Conservation (phyloP, 2,888 invertebrate species). For the Andrena praecox region DNA sequence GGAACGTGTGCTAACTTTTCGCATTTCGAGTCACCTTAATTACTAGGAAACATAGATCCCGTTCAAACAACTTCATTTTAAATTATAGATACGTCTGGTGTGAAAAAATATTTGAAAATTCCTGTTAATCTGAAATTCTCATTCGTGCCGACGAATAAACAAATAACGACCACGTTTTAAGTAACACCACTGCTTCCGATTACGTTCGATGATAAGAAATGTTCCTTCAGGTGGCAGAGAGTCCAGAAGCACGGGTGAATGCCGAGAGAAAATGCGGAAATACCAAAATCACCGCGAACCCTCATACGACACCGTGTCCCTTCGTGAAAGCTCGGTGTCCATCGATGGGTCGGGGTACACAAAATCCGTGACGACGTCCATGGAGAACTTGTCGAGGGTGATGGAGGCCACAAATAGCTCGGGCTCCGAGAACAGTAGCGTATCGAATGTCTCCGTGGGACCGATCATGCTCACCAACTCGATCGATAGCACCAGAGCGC, state of each 20-base stretch:
- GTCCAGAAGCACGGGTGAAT: not conserved
- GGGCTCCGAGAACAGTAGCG: conserved; percentile 55
- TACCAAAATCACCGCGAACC: conserved; percentile 34
- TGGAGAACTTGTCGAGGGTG: conserved; percentile 48
- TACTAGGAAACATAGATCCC: too few species aligned
- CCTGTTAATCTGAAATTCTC: not conserved
- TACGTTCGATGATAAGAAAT: not conserved
- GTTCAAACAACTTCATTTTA: too few species aligned
- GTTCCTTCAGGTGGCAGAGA: not conserved
- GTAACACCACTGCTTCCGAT: not conserved
- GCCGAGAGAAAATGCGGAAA: conserved; percentile 25
- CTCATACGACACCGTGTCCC: conserved; percentile 26
- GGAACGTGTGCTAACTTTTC: too few species aligned
- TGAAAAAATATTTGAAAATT: not conserved
- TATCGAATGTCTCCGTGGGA: conserved; percentile 52
- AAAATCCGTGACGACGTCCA: conserved; percentile 55
- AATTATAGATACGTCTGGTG: too few species aligned
- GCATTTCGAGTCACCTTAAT: too few species aligned
- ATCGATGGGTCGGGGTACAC: conserved; percentile 42
- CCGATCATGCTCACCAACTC: conserved; percentile 44
- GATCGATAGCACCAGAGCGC: conserved; percentile 49
- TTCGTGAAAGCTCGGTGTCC: conserved; percentile 42
- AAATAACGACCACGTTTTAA: not conserved
- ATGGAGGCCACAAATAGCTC: conserved; percentile 56
- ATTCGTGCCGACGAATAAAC: not conserved